A percentile compares a stretch with the other conserved stretches of the same genome.
phyloP scores from a whole-genome alignment of 2,113 vertebrate genomes.

The Balaeniceps rex region DNA sequence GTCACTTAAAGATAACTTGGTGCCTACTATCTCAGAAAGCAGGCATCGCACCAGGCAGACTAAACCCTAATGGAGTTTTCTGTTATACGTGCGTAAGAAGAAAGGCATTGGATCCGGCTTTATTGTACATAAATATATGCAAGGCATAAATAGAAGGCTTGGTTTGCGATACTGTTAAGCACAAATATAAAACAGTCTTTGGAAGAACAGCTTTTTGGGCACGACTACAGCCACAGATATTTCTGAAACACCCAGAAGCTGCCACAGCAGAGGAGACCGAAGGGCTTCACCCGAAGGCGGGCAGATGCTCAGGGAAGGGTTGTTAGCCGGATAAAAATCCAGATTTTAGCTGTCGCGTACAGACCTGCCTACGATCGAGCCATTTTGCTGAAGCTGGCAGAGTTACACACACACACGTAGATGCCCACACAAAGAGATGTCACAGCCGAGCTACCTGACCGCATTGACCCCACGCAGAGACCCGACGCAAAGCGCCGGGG shows the following conservation, averaged over 20 bases:
- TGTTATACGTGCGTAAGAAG: neutral
- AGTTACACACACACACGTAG: neutral
- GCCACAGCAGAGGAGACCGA: neutral
- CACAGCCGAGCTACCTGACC: neutral
- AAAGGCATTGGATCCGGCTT: neutral
- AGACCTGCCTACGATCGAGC: neutral
- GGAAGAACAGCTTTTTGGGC: neutral
- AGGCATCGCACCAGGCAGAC: neutral
- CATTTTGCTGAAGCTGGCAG: neutral
- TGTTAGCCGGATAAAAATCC: neutral
- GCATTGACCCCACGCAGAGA: neutral
- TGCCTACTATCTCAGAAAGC: neutral
- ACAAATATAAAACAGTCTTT: neutral
- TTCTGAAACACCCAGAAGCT: neutral
- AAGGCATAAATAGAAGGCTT: neutral
- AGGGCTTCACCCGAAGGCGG: neutral
- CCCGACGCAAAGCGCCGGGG: accelerated
- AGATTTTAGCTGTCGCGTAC: accelerated
- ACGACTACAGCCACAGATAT: accelerated
- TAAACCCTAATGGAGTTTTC: neutral
- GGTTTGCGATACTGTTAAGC: neutral
- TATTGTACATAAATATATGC: accelerated
- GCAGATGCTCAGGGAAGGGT: neutral
- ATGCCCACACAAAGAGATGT: too few relatives aligned
- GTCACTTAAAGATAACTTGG: neutral